phyloP scores from a whole-genome alignment of 2,888 invertebrate genomes.

The Allygus modestus region DNA sequence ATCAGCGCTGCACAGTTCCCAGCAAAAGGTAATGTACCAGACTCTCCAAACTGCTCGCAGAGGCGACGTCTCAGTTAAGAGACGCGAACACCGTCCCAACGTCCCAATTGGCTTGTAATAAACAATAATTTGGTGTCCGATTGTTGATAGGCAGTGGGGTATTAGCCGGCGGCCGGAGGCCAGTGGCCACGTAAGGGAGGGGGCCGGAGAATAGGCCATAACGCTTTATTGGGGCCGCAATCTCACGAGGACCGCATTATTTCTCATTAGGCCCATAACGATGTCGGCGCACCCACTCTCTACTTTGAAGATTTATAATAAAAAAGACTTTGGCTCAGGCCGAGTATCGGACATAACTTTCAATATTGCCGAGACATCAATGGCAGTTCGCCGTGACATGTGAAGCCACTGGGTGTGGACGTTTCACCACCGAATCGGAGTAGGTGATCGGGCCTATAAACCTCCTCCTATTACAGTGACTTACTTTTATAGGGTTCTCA shows the following conservation, averaged over 20 bases:
- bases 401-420: no score
- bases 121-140: conserved; percentile 49
- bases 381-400: conserved; percentile 36
- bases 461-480: no score
- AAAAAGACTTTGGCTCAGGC: conserved; percentile 64
- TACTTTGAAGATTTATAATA: conserved; percentile 66
- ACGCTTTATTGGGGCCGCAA: conserved; percentile 56
- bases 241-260: conserved; percentile 60
- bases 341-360: conserved; percentile 65
- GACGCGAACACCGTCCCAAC: no score
- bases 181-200: conserved; percentile 41
- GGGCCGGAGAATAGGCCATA: conserved; percentile 55
- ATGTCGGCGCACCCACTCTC: conserved; percentile 58
- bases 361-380: conserved; percentile 65
- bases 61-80: no score
- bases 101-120: conserved; percentile 27
- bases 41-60: no score
- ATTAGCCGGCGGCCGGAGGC: not conserved
- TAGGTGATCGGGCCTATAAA: no score
- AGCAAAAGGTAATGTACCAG: no score
- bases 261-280: conserved; percentile 64
- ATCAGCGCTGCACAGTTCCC: no score
- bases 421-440: no score
- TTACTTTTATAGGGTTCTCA: no score
- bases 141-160: not conserved